These are phyloP conservation scores for Himalopsyche phryganea DNA, from an alignment of 1,140 invertebrate species.

Conservation along the genomic window DNA sequence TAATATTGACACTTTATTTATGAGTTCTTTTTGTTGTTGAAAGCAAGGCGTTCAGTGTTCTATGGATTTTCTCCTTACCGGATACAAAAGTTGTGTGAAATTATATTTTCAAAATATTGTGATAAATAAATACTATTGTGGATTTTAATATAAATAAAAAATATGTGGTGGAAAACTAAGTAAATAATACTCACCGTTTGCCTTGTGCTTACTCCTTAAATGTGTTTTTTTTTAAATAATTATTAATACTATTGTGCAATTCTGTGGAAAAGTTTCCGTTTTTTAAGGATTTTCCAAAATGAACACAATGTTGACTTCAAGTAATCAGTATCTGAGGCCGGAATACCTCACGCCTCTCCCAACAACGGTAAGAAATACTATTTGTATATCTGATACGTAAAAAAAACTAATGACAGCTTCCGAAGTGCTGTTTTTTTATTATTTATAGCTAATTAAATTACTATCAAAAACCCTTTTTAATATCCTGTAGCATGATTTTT, in stretches of 20 bases:
- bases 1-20: conserved; percentile 14
- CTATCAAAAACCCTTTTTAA: too few relatives aligned
- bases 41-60: conserved; percentile 13
- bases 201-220: conserved; percentile 14
- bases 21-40: conserved; percentile 15
- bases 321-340: conserved; percentile 86
- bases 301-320: conserved; percentile 74
- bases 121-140: not conserved
- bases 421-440: too few relatives aligned
- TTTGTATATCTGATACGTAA: too few relatives aligned
- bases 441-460: too few relatives aligned
- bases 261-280: conserved; percentile 4
- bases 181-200: not conserved
- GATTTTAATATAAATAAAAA: not conserved
- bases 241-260: conserved; percentile 13
- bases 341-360: conserved; percentile 86
- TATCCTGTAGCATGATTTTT: too few relatives aligned
- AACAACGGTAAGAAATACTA: conserved; percentile 75
- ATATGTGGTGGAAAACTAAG: too few relatives aligned
- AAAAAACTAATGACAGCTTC: too few relatives aligned
- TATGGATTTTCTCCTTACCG: conserved; percentile 1
- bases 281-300: conserved; percentile 20
- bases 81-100: too few relatives aligned
- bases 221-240: conserved; percentile 14
- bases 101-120: not conserved